Evolutionary conservation across 2,888 invertebrate genomes (phyloP).

Genomic region (Zygaena filipendulae): DNA sequence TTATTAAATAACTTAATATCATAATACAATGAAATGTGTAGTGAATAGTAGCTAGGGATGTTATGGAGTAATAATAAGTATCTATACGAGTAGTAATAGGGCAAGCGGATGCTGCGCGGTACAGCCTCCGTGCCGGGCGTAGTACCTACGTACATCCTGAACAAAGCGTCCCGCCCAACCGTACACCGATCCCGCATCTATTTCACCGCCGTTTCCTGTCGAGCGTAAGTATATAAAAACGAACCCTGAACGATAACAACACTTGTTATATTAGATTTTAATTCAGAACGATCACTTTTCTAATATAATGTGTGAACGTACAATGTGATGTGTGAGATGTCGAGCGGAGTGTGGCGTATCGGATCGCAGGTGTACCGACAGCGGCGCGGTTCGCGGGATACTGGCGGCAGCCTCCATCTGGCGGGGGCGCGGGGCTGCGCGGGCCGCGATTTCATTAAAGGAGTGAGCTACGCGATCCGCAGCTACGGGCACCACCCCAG

Average conservation of each 20-base stretch:
- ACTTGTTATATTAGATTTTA: conserved; percentile 10
- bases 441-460: conserved; percentile 47
- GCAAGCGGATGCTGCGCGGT: conserved; percentile 60
- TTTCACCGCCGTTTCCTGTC: conserved; percentile 18
- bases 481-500: conserved; percentile 48
- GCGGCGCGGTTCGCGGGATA: conserved; percentile 57
- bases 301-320: conserved; percentile 29
- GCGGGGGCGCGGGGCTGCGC: conserved; percentile 55
- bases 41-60: no score
- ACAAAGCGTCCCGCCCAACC: conserved; percentile 57
- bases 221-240: neutral
- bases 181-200: conserved; percentile 31
- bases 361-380: conserved; percentile 35
- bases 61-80: no score
- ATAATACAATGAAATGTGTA: no score
- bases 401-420: conserved; percentile 34
- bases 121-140: conserved; percentile 54
- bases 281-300: conserved; percentile 29
- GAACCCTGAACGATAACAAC: conserved; percentile 6
- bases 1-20: no score
- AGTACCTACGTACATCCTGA: conserved; percentile 44
- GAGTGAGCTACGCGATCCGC: conserved; percentile 36
- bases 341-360: conserved; percentile 23
- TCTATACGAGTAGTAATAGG: conserved; percentile 40
- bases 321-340: no score